Evolutionary conservation across 2,113 vertebrate species (phyloP).

Genomic region (Mirounga angustirostris): DNA sequence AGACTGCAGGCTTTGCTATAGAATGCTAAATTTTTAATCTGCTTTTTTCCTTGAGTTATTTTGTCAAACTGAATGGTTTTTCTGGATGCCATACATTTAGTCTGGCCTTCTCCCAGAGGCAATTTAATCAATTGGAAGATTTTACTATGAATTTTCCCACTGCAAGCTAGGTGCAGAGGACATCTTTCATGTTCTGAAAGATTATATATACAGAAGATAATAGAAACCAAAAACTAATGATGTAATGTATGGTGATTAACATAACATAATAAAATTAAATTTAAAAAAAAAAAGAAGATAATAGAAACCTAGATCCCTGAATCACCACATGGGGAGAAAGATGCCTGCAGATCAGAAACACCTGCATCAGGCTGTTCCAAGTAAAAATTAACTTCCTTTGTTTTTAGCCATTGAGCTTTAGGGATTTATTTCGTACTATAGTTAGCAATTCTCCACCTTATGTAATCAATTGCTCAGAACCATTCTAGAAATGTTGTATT

Average conservation of each 20-base stretch:
- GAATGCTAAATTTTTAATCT: conserved; percentile 7
- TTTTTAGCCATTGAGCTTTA: conserved; percentile 6
- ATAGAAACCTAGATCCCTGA: neutral
- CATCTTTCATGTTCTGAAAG: neutral
- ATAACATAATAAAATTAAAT: too few relatives aligned
- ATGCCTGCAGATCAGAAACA: neutral
- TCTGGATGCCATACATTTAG: neutral
- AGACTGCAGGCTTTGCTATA: neutral
- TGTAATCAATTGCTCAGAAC: neutral
- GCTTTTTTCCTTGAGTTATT: neutral
- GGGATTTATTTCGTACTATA: neutral
- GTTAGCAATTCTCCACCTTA: neutral
- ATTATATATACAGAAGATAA: neutral
- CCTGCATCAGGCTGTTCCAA: neutral
- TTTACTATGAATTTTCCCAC: neutral
- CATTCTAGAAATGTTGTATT: conserved; percentile 34
- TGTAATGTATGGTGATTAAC: too few relatives aligned
- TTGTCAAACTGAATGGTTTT: neutral
- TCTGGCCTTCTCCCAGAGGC: neutral
- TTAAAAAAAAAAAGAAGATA: neutral
- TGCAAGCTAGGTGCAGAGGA: neutral
- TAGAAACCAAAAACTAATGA: neutral
- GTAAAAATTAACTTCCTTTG: conserved; percentile 4
- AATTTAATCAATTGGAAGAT: neutral
- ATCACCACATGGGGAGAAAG: neutral